Conservation (phyloP, 2,113 vertebrate genomes). For the Hiodon tergisus region DNA sequence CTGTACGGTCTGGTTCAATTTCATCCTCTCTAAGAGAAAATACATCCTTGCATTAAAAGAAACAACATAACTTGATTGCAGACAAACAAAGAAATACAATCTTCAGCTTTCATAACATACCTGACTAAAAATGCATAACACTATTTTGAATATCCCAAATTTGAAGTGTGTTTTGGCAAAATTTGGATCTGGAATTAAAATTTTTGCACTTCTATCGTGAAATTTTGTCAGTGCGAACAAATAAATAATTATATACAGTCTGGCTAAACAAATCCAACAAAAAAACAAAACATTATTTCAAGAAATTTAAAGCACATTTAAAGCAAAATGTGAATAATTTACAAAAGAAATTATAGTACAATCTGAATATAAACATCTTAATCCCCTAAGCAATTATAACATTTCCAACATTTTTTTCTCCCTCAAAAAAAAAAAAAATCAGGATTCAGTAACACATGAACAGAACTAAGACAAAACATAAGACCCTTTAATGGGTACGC, state of each 20-base stretch:
- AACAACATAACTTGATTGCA: background rate
- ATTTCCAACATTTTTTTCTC: constrained; percentile 40
- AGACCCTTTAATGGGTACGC: constrained; percentile 28
- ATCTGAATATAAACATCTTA: constrained; percentile 88
- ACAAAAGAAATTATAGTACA: constrained; percentile 83
- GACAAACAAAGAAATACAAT: background rate
- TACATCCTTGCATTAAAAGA: background rate
- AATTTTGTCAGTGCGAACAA: constrained; percentile 68
- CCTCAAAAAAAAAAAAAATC: constrained; percentile 39
- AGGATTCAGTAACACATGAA: constrained; percentile 42
- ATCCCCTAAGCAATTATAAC: constrained; percentile 37
- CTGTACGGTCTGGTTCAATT: background rate
- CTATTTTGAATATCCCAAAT: constrained; percentile 6
- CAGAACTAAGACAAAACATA: constrained; percentile 28
- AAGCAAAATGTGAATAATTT: constrained; percentile 75
- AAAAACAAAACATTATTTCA: constrained; percentile 34
- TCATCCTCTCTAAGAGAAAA: background rate
- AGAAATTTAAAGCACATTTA: constrained; percentile 3
- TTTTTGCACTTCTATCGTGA: constrained; percentile 51
- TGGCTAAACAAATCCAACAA: constrained; percentile 64
- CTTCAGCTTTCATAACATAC: background rate
- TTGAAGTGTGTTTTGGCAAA: constrained; percentile 39
- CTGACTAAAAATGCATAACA: background rate
- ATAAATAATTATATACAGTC: constrained; percentile 97
- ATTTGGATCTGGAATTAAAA: constrained; percentile 56